phyloP scores from a whole-genome alignment of 1,140 invertebrate species.

The Panagrolaimus sp. region DNA sequence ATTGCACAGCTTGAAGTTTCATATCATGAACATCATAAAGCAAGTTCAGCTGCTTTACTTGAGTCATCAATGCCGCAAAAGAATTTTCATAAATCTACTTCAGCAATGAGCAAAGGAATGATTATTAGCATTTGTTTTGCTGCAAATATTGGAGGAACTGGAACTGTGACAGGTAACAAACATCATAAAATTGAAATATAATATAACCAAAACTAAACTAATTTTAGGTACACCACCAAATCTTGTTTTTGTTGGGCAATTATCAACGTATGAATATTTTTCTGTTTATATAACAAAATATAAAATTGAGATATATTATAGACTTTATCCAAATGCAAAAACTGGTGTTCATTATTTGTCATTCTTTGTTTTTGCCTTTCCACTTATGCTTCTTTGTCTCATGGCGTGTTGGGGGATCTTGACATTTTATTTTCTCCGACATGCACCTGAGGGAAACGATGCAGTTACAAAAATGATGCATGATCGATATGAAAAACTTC shows the following conservation, averaged over 20 bases:
- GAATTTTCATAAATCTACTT: slow-evolving; percentile 4
- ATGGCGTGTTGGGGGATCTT: slow-evolving; percentile 69
- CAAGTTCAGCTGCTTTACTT: background rate
- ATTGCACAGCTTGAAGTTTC: slow-evolving; percentile 35
- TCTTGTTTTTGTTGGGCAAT: slow-evolving; percentile 71
- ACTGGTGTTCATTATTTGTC: slow-evolving; percentile 69
- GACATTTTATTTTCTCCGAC: slow-evolving; percentile 31
- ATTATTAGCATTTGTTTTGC: slow-evolving; percentile 75
- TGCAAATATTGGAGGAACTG: slow-evolving; percentile 74
- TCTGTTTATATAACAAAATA: background rate
- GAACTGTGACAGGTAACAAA: slow-evolving; percentile 71
- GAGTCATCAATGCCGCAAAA: slow-evolving; percentile 20
- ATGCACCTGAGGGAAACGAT: slow-evolving; percentile 25
- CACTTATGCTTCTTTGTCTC: slow-evolving; percentile 70
- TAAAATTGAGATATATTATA: slow-evolving; percentile 24
- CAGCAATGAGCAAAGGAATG: slow-evolving; percentile 32
- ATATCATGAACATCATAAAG: slow-evolving; percentile 21
- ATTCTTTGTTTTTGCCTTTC: slow-evolving; percentile 70
- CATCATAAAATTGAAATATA: too few species aligned
- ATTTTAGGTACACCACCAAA: slow-evolving; percentile 71
- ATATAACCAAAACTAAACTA: too few species aligned
- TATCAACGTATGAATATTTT: slow-evolving; percentile 30
- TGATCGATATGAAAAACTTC: slow-evolving; percentile 28
- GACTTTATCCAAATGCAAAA: slow-evolving; percentile 38
- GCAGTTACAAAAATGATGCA: slow-evolving; percentile 32